phyloP scores from a whole-genome alignment of 2,113 vertebrate species.

The Ophiodon elongatus region DNA sequence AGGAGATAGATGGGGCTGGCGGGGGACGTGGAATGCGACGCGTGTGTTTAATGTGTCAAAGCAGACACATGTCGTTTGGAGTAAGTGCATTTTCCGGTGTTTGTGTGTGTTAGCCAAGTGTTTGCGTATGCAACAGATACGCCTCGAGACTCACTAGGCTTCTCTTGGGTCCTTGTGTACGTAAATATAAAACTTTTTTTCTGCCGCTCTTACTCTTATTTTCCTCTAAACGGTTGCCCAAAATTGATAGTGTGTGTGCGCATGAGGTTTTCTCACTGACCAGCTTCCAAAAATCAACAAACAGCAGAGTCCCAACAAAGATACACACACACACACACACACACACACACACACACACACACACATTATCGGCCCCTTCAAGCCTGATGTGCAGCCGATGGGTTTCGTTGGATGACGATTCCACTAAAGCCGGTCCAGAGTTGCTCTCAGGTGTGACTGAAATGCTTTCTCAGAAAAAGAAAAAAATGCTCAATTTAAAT shows the following conservation, averaged over 20 bases:
- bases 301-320: not conserved
- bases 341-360: not conserved
- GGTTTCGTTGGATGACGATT: constrained; percentile 31
- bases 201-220: constrained; percentile 21
- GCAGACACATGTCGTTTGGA: not conserved
- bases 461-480: constrained; percentile 11
- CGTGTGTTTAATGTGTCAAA: constrained; percentile 12
- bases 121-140: constrained; percentile 25
- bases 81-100: not conserved
- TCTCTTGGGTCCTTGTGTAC: constrained; percentile 3
- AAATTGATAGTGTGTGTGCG: constrained; percentile 25
- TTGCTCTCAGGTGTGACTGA: constrained; percentile 30
- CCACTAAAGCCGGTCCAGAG: constrained; percentile 22
- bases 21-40: constrained; percentile 2
- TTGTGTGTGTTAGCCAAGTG: not conserved
- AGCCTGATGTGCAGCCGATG: constrained; percentile 20
- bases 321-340: not conserved
- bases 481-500: constrained; percentile 18
- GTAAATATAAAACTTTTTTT: constrained; percentile 1
- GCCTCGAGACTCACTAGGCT: constrained; percentile 22
- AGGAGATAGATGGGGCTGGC: not conserved
- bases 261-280: not conserved
- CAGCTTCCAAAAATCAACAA: constrained; percentile 13
- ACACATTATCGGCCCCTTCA: not conserved
- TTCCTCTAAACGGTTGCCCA: constrained; percentile 27